Evolutionary conservation across 2,888 invertebrate genomes (phyloP).

Genomic region (Nomada ruficornis): DNA sequence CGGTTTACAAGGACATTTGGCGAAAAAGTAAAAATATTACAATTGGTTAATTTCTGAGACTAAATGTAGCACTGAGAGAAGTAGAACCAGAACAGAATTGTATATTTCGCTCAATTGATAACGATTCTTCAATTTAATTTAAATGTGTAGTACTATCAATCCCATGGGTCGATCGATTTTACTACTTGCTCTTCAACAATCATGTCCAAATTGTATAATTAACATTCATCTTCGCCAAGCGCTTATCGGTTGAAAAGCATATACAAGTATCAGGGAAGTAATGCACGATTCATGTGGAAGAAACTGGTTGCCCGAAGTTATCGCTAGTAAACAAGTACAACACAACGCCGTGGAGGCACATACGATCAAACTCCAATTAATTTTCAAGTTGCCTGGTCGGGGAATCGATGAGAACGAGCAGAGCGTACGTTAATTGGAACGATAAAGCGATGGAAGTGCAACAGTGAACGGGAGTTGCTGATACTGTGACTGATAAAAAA

Average conservation of each 20-base stretch:
- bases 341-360: background rate
- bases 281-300: background rate
- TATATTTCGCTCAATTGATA: too few relatives aligned
- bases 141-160: too few relatives aligned
- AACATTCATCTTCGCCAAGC: background rate
- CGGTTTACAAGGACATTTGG: too few relatives aligned
- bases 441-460: background rate
- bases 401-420: background rate
- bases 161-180: too few relatives aligned
- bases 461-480: too few relatives aligned
- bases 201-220: background rate
- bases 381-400: background rate
- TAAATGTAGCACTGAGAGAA: too few relatives aligned
- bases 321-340: background rate
- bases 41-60: too few relatives aligned
- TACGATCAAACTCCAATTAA: conserved; percentile 13
- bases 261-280: background rate
- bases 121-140: too few relatives aligned
- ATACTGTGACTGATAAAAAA: background rate
- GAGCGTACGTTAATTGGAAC: background rate
- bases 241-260: background rate
- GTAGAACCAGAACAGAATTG: too few relatives aligned
- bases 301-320: background rate
- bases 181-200: too few relatives aligned
- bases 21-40: too few relatives aligned